These are phyloP conservation scores for Sebastiscus tertius DNA, from an alignment of 2,797 vertebrate genomes.

Conservation along the genomic window DNA sequence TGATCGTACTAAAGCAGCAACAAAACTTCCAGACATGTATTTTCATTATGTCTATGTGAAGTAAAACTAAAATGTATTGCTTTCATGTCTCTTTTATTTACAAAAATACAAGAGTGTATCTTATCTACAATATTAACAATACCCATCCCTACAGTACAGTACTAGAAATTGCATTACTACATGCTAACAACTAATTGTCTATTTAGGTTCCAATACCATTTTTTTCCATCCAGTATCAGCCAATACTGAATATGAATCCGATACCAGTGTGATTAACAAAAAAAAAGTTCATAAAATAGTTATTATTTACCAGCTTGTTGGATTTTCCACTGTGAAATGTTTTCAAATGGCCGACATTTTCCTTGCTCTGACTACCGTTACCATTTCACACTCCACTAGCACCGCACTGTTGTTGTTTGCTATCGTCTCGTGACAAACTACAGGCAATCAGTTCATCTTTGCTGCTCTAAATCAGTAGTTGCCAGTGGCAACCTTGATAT, in stretches of 20 bases:
- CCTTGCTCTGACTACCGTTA: not conserved
- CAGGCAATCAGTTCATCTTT: not conserved
- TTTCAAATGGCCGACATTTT: no score
- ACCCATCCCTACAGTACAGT: not conserved
- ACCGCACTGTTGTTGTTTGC: not conserved
- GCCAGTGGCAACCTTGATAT: not conserved
- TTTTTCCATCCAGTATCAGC: no score
- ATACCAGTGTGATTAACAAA: not conserved
- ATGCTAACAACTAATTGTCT: not conserved
- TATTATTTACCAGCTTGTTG: no score
- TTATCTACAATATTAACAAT: not conserved
- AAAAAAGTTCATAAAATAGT: no score
- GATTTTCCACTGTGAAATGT: no score
- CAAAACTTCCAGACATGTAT: not conserved
- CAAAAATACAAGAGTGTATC: not conserved
- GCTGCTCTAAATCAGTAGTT: not conserved
- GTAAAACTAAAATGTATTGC: not conserved
- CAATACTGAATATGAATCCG: no score
- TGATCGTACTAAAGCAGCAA: not conserved
- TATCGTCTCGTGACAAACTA: no score
- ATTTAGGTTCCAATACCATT: not conserved
- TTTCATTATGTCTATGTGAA: not conserved
- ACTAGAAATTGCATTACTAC: not conserved
- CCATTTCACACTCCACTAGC: not conserved
- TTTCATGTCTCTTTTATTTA: not conserved